Percentiles rank a stretch among this genome's conserved stretches.
These are phyloP conservation scores for Xestia c-nigrum DNA, from an alignment of 2,888 invertebrate species.

Conservation along the genomic window DNA sequence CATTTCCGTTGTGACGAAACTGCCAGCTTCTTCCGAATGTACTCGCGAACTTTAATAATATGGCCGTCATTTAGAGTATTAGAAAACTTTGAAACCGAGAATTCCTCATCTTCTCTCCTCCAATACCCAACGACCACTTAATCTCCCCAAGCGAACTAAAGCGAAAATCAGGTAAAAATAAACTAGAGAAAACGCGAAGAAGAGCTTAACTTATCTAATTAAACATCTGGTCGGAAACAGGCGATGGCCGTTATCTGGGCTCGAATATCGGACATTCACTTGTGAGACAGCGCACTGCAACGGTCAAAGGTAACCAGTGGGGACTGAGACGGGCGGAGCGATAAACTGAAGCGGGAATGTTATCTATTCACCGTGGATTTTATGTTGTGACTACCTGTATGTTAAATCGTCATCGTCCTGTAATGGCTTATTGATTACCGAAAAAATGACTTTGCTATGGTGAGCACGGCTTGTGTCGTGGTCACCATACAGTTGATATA, in stretches of 20 bases:
- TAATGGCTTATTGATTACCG: not conserved
- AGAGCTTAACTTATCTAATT: slow-evolving; percentile 79
- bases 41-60: too few species aligned
- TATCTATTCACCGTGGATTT: too few species aligned
- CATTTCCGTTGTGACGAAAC: too few species aligned
- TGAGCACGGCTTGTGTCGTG: too few species aligned
- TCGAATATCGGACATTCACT: slow-evolving; percentile 81
- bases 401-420: not conserved
- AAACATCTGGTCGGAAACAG: slow-evolving; percentile 78
- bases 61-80: not conserved
- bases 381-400: not conserved
- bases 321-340: slow-evolving; percentile 67
- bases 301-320: slow-evolving; percentile 79
- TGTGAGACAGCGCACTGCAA: slow-evolving; percentile 72
- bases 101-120: not conserved
- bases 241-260: slow-evolving; percentile 79
- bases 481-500: too few species aligned
- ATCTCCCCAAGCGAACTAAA: slow-evolving; percentile 40
- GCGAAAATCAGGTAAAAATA: slow-evolving; percentile 57
- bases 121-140: slow-evolving; percentile 7
- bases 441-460: not conserved
- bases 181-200: slow-evolving; percentile 57
- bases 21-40: too few species aligned
- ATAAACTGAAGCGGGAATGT: slow-evolving; percentile 45
- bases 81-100: not conserved